A percentile compares a stretch with the other conserved stretches of the same genome.
These are phyloP conservation scores for Oxygymnocypris stewartii DNA, from an alignment of 2,113 vertebrate genomes.

Conservation along the genomic window DNA sequence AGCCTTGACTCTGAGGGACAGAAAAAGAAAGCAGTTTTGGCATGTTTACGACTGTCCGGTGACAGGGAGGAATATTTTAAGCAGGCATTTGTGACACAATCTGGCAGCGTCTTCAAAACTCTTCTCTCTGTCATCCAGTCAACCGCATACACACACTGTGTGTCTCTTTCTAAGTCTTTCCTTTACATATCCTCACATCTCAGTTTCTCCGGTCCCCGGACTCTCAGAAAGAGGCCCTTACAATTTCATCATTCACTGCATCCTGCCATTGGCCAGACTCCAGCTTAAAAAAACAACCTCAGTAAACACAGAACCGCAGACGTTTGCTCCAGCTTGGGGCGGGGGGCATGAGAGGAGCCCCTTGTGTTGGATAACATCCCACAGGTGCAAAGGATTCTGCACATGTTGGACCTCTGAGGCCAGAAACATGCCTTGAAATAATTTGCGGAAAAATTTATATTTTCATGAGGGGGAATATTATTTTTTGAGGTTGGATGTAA, in stretches of 20 bases:
- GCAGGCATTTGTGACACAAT: not conserved
- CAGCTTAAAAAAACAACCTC: conserved; percentile 54
- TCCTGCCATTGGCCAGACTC: conserved; percentile 60
- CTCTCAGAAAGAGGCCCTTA: conserved; percentile 47
- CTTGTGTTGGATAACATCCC: conserved; percentile 53
- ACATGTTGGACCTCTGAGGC: not conserved
- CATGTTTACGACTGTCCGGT: not conserved
- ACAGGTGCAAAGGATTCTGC: conserved; percentile 6
- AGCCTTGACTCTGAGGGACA: not conserved
- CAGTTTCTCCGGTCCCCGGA: not conserved
- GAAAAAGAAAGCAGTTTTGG: not conserved
- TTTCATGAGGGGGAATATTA: not conserved
- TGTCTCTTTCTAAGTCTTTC: not conserved
- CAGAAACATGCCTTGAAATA: not conserved
- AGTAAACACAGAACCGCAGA: conserved; percentile 64
- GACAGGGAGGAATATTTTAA: not conserved
- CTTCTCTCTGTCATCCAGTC: not conserved
- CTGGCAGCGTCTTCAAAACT: not conserved
- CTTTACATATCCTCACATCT: conserved; percentile 20
- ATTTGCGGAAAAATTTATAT: not conserved
- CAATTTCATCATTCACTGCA: conserved; percentile 67
- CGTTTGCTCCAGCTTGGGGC: conserved; percentile 41
- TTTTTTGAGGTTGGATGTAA: not conserved
- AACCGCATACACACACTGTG: not conserved
- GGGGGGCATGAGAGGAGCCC: conserved; percentile 50